These are phyloP conservation scores for Sebastes flavidus DNA, from an alignment of 2,797 vertebrate genomes.

Conservation along the genomic window DNA sequence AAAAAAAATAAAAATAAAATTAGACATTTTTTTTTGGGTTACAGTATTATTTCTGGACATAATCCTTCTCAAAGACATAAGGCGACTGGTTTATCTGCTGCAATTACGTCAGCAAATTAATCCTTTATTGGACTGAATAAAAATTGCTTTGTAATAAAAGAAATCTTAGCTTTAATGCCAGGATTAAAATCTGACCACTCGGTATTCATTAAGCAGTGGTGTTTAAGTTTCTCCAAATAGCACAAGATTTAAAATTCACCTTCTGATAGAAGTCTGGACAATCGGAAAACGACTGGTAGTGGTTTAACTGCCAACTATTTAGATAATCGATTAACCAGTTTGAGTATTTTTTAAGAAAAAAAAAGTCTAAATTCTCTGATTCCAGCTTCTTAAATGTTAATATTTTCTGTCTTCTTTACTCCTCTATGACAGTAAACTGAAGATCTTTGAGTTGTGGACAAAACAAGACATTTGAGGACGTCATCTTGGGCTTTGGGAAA, in stretches of 20 bases:
- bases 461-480: no score
- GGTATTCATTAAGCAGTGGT: background rate
- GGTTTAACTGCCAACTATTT: background rate
- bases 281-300: accelerated
- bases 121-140: background rate
- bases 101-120: background rate
- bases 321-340: accelerated
- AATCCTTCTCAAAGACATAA: background rate
- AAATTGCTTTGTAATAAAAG: background rate
- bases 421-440: no score
- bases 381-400: no score
- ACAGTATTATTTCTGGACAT: background rate
- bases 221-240: background rate
- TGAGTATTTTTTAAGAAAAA: no score
- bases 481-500: no score
- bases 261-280: background rate
- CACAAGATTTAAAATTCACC: accelerated
- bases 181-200: background rate
- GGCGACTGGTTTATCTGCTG: background rate
- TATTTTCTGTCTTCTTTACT: accelerated
- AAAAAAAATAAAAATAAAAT: background rate
- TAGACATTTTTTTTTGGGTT: background rate
- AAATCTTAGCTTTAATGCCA: background rate
- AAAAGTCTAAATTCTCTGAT: no score
- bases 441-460: no score